Base-by-base conservation (phyloP, 2,797 vertebrate species). In the Anolis apletophallus region DNA sequence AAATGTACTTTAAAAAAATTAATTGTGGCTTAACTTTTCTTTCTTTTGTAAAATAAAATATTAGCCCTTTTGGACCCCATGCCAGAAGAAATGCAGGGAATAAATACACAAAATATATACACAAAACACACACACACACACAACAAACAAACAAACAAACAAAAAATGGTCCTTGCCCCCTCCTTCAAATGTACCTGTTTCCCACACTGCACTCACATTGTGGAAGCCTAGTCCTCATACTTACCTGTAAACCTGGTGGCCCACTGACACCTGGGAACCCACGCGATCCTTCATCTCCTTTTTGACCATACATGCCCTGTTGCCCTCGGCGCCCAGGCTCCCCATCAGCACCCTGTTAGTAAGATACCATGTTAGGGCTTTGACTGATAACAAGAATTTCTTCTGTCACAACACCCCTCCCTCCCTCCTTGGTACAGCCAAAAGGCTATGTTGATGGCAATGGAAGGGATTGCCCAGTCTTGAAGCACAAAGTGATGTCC, bases 281-380 rank as follows among this genome's bases (percentile, higher is more conserved):
- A 82, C 97, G 95, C 0, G 82, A 34, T 77, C 98, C 98, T 88
- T 99, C 98, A 69, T 99, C 98, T 89, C 98, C 98, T 92, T 99
- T 99, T 69, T 97, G 96, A 1, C 98, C 98, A 0, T 97, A 96
- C 97, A 98, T 97, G 32, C 98, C 98, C 86, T 98, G 97, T 91
- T 98, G 97, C 64, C 98, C 98, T 16, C 97, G 96, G 59, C 96
- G 97, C 5, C 98, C 98, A n/a, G 97, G 94, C 81, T 98, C 97
- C 21, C 98, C 98, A 1, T 99, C 98, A 19, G 94, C 91, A 67
- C 98, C 98, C 98, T 99, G 88, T 72, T 74, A 74, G 50, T 23
- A 5, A 40, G 46, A 85, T 13, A 74, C 52, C 29, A 29, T 61
- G 46, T 82, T 67, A 83, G 50, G 23, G 54, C 61, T 29, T 21